Conservation (phyloP, 2,888 invertebrate species). For the Dusona sp. region DNA sequence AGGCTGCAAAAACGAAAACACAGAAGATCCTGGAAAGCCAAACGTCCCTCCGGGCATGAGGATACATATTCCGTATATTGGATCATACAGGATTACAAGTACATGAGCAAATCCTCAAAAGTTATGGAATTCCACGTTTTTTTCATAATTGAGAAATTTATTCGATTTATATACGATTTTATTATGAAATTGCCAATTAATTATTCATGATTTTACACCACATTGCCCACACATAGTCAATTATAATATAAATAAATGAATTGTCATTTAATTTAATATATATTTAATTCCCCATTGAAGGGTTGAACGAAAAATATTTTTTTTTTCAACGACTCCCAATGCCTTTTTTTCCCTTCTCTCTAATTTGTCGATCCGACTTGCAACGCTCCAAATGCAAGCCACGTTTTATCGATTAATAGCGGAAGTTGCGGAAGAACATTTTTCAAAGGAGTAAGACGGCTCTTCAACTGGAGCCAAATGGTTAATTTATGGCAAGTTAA, state of each 20-base stretch:
- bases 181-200: neutral
- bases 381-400: neutral
- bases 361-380: slow-evolving; percentile 7
- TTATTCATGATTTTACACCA: neutral
- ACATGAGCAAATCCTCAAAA: slow-evolving; percentile 14
- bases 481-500: slow-evolving; percentile 10
- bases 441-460: neutral
- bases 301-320: neutral
- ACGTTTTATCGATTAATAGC: slow-evolving; percentile 3
- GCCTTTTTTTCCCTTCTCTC: neutral
- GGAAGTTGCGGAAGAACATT: neutral
- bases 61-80: slow-evolving; percentile 33
- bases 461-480: neutral
- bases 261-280: neutral
- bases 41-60: slow-evolving; percentile 35
- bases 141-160: neutral
- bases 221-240: neutral
- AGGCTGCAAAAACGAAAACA: slow-evolving; percentile 8
- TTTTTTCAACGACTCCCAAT: neutral
- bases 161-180: neutral
- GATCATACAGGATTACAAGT: slow-evolving; percentile 26
- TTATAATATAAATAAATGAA: neutral
- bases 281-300: neutral
- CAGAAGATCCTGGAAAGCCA: slow-evolving; percentile 23
- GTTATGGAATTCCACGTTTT: neutral